Conservation (phyloP, 2,888 invertebrate species). For the Ernsta delagoae region DNA sequence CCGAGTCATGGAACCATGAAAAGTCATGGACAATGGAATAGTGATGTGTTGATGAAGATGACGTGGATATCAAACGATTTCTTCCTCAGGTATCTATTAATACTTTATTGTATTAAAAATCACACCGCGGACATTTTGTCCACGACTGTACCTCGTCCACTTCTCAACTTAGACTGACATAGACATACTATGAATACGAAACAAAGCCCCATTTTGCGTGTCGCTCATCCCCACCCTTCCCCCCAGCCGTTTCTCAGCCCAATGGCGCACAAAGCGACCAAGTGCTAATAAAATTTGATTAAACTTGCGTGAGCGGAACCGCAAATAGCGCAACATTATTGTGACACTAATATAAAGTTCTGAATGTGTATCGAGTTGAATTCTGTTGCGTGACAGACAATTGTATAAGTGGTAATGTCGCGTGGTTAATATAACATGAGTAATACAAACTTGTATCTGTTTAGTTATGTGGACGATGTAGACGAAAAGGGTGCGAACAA, state of each 20-base stretch:
- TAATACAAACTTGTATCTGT: neutral
- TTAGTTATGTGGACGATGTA: neutral
- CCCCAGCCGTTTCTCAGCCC: neutral
- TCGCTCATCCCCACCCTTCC: neutral
- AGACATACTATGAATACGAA: neutral
- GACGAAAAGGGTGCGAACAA: neutral
- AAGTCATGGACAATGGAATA: no score
- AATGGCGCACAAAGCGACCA: conserved; percentile 5
- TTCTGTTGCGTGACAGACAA: neutral
- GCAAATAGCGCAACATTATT: conserved; percentile 10
- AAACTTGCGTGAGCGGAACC: conserved; percentile 8
- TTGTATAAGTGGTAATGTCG: neutral
- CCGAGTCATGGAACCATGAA: no score
- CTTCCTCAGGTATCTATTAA: no score
- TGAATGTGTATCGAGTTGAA: conserved; percentile 7
- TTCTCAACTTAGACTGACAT: no score
- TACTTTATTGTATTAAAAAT: no score
- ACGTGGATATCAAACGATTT: no score
- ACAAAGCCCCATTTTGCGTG: neutral
- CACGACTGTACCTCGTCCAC: no score
- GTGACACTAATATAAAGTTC: conserved; percentile 13
- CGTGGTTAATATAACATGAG: neutral
- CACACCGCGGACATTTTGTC: no score
- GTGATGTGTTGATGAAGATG: no score
- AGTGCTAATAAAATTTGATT: conserved; percentile 15